Percentiles rank a stretch among this genome's conserved stretches.
Conservation (phyloP, 2,888 invertebrate species). For the Lingula anatina region DNA sequence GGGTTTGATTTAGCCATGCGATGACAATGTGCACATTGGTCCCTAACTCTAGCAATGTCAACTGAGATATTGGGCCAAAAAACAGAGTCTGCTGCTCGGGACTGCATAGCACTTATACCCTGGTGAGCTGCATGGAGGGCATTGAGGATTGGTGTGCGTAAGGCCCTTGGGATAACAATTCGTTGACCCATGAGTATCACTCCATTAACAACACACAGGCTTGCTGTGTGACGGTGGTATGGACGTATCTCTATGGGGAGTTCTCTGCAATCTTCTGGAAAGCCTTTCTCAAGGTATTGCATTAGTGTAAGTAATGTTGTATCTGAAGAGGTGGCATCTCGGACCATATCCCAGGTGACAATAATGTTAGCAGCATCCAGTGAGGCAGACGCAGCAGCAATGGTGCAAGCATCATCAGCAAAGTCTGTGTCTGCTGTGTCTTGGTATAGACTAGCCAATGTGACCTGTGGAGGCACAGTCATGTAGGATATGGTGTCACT, state of each 20-base stretch:
- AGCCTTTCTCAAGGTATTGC: neutral
- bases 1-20: constrained; percentile 14
- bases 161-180: constrained; percentile 9
- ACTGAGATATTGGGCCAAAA: constrained; percentile 13
- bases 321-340: too few relatives aligned
- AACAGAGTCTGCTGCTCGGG: constrained; percentile 13
- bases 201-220: constrained; percentile 12
- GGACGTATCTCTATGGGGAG: constrained; percentile 6
- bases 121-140: constrained; percentile 15
- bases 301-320: too few relatives aligned
- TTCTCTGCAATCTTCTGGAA: constrained; percentile 8
- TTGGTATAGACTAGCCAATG: neutral
- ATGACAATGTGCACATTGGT: constrained; percentile 11
- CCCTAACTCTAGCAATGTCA: constrained; percentile 11
- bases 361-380: constrained; percentile 6
- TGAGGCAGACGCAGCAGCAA: constrained; percentile 7
- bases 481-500: too few relatives aligned
- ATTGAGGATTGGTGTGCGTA: constrained; percentile 8
- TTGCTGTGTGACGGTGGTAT: constrained; percentile 7
- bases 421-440: neutral
- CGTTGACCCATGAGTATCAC: constrained; percentile 13
- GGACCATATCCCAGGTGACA: constrained; percentile 12
- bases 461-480: too few relatives aligned
- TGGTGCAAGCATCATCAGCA: constrained; percentile 7
- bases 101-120: constrained; percentile 12